Evolutionary conservation across 2,888 invertebrate genomes (phyloP), one percentile per base, ranked within the genome.

Genomic region (Tipula helvola): DNA sequence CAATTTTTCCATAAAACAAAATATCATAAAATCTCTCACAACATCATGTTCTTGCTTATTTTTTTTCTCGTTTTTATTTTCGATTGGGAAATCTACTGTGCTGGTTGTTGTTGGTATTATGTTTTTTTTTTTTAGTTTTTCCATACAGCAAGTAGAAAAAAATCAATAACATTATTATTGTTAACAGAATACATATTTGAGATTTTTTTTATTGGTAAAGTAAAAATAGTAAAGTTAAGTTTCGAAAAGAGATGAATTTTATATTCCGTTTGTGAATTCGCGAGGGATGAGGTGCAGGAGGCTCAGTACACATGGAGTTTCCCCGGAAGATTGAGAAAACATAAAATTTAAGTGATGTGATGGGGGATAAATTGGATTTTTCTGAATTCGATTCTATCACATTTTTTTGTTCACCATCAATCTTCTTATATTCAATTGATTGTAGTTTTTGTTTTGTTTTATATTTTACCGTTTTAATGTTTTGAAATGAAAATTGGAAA

Each of bases 11-110:
- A 71, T 71, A 71, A 71, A 71, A 71, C 71, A 71, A 71, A 71
- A 71, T 71, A 71, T 71, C 71, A 71, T 71, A 71, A 71, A 71
- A 71, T 71, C 71, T 71, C 71, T 71, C 71, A 28, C 71, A 71
- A 71, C 71, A 71, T 71, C 71, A 71, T 71, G 71, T 71, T 71
- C 71, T 71, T 71, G 71, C 71, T 71, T 71, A 71, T 71, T 71
- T 71, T 52, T 71, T 57, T 57, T 57, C 52, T 57, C 52, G 52
- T 57, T 57, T 57, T 57, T 57, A 57, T 57, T 57, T 71, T 71
- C 28, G 28, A 28, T 18, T 71, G 71, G 71, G 71, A 71, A 71
- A 71, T 71, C 71, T 71, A 71, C 71, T 71, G 10, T 28, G 18
- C 8, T 28, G 8, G 71, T 71, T 71, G 28, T 71, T 71, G 18